Evolutionary conservation across 2,113 vertebrate species (phyloP).

Genomic region (Carettochelys insculpta): DNA sequence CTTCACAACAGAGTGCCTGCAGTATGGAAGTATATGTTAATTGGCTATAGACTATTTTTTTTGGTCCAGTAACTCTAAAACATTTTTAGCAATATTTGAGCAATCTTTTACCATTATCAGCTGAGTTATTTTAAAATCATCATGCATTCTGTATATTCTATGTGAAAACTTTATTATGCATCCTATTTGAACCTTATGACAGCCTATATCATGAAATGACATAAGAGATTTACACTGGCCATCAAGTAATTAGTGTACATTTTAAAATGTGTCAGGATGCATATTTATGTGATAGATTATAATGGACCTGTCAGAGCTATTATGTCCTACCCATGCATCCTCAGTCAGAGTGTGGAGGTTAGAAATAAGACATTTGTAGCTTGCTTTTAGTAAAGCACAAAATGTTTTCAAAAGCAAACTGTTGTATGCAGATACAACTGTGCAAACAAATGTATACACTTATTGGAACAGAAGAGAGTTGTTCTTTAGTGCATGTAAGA

Average conservation of each 20-base stretch:
- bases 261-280: neutral
- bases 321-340: neutral
- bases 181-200: neutral
- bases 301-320: neutral
- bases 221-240: neutral
- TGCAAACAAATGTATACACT: neutral
- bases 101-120: neutral
- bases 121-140: constrained; percentile 20
- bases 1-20: neutral
- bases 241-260: neutral
- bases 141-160: neutral
- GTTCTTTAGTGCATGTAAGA: neutral
- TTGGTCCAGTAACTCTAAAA: constrained; percentile 23
- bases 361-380: neutral
- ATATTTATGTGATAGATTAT: neutral
- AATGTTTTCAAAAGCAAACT: too few species aligned
- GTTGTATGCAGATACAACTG: neutral
- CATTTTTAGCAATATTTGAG: constrained; percentile 22
- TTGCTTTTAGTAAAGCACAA: neutral
- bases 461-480: neutral
- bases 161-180: neutral
- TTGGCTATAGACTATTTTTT: constrained; percentile 32
- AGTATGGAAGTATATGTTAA: constrained; percentile 37
- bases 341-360: neutral
- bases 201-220: neutral